phyloP scores from a whole-genome alignment of 2,888 invertebrate genomes.

The Keiferia lycopersicella region DNA sequence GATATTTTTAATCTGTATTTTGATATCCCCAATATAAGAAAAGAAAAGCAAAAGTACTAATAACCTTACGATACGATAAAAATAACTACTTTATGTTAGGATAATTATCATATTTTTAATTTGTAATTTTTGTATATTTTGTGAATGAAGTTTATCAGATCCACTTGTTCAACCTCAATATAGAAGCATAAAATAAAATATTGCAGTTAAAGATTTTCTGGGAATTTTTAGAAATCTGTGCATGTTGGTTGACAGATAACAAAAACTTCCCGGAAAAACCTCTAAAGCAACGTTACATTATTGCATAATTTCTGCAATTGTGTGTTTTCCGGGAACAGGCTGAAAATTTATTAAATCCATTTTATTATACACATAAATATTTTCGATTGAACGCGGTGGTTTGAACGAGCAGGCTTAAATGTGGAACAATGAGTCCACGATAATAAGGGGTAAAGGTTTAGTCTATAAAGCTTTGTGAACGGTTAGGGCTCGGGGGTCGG shows the following conservation, averaged over 20 bases:
- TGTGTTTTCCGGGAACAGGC: background rate
- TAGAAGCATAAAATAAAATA: background rate
- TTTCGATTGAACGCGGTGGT: conserved; percentile 51
- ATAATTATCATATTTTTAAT: too few species aligned
- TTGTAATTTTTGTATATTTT: too few species aligned
- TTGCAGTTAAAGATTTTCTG: too few species aligned
- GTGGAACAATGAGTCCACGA: conserved; percentile 74
- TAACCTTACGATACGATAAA: too few species aligned
- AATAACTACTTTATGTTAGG: too few species aligned
- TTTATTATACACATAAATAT: conserved; percentile 46
- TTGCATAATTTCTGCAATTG: background rate
- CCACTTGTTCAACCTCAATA: too few species aligned
- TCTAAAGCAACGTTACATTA: background rate
- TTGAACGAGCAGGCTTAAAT: conserved; percentile 65
- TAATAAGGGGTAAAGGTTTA: conserved; percentile 73
- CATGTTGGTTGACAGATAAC: too few species aligned
- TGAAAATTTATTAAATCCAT: conserved; percentile 22
- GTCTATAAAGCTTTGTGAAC: conserved; percentile 48
- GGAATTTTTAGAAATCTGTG: too few species aligned
- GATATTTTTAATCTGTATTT: too few species aligned
- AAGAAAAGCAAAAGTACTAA: too few species aligned
- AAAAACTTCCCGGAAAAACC: background rate
- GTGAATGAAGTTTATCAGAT: too few species aligned
- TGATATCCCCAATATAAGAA: too few species aligned
- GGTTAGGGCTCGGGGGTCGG: conserved; percentile 47